Base-by-base conservation (phyloP, 2,113 vertebrate species). In the Miniopterus natalensis region DNA sequence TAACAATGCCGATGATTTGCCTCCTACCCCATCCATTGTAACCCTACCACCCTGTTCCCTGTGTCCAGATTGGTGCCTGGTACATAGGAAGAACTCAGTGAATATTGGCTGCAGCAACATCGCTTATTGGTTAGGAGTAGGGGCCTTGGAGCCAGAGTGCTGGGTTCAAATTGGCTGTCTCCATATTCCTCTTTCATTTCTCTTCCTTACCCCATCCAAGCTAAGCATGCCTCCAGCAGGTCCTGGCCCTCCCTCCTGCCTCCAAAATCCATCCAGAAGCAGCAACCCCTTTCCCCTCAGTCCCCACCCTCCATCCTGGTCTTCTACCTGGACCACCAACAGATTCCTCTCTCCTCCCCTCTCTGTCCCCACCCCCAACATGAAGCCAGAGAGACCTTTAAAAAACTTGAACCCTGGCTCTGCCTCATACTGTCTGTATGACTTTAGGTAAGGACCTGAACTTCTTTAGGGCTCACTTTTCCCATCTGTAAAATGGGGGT, bases 211-310 rank as follows among this genome's bases (percentile, higher is more conserved):
- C 66, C 75, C 7, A 17, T n/a, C 11, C 8, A 20, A 42, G 10
- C 63, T 27, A 18, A 80, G 51, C 71, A 10, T 1, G 4, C 66
- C 29, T 81, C 61, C n/a, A 1, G 25, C 59, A 40, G n/a, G 53
- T 66, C 51, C 93, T 47, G 6, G 29, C 66, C 31, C 10, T 65
- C 57, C 17, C 12, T 1, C 20, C 21, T 17, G 2, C 20, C 42
- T 73, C 31, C 20, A 21, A 21, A 51, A 66, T 31, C n/a, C 20
- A 3, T 36, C 73, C 65, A 25, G 79, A 63, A 84, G 15, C 42
- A 45, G 31, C n/a, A 6, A 4, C 10, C 8, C 20, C 17, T 12
- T 0, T 2, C 23, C 2, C 8, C 12, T 36, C n/a, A n/a, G 25
- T 7, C 55, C 59, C 57, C 1, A 8, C 31, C 31, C 11, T 42